Base-by-base conservation (phyloP, 2,888 invertebrate genomes). In the Eurytoma californica region DNA sequence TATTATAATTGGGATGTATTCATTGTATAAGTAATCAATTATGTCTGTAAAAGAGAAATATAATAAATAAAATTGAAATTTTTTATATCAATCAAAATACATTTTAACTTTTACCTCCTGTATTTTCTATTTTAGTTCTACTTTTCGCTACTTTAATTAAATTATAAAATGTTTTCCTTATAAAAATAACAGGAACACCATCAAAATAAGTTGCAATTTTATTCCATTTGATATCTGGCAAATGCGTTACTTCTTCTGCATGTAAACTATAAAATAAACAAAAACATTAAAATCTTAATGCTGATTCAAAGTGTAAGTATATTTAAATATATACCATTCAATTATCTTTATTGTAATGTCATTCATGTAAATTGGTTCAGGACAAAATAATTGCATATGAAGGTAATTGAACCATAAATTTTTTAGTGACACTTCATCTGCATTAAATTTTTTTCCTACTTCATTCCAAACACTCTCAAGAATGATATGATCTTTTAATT, bases 371-470 rank as follows among this genome's bases (percentile, higher is more conserved):
- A 89, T 83, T 2, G 84, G 82, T 28, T 82, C 55, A 9, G 83
- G 68, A 74, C 84, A 86, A 74, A 87, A 89, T 39, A 89, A 79
- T 80, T 89, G 89, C 80, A 87, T 30, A 58, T 89, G 89, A 47
- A 89, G 82, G 24, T 84, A 85, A 4, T 63, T 3, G 16, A 79
- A 76, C 89, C 89, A 89, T 75, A 87, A 86, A 3, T 72, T 53
- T 72, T 82, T 83, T n/a, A 89, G 77, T 3, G 66, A 18, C 7
- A 72, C 61, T 0, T 72, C 4, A 57, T 83, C 28, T 61, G 88
- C 85, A 3, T 82, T 60, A 60, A 89, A 30, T 65, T 82, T 84
- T 16, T 82, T 28, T 77, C 85, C 84, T 69, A 89, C 30, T 82
- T 86, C 82, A 9, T 79, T n/a, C 90, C 90, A 90, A 20, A 88